A percentile compares a stretch with the other conserved stretches of the same genome.
These are phyloP conservation scores for Diachasmimorpha longicaudata DNA, from an alignment of 1,140 invertebrate genomes.

Conservation along the genomic window DNA sequence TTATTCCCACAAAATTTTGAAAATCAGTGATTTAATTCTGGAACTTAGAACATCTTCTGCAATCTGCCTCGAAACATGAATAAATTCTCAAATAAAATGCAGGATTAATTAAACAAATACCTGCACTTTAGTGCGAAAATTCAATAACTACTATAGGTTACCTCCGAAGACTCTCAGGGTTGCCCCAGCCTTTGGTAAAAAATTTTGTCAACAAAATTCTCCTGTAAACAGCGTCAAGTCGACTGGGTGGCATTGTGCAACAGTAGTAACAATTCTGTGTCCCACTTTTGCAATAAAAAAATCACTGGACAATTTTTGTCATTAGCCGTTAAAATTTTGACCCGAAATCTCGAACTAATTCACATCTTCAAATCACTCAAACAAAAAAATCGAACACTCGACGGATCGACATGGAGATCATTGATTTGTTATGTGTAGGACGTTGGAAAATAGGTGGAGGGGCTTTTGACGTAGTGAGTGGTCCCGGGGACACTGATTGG, in stretches of 20 bases:
- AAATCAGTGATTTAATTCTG: background rate
- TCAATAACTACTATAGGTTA: slow-evolving; percentile 52
- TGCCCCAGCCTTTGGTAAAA: slow-evolving; percentile 97
- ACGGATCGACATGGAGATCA: background rate
- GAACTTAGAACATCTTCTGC: no score
- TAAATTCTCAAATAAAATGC: background rate
- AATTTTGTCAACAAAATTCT: slow-evolving; percentile 90
- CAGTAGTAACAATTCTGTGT: background rate
- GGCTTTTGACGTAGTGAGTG: background rate
- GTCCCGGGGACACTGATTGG: no score
- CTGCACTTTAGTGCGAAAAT: no score
- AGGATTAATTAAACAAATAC: background rate
- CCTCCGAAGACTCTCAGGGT: slow-evolving; percentile 89
- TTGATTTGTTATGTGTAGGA: background rate
- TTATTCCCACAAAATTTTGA: no score
- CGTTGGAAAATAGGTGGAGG: background rate
- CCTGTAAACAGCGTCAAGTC: slow-evolving; percentile 87
- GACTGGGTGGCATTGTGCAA: slow-evolving; percentile 72
- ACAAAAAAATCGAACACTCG: background rate
- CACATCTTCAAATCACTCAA: background rate
- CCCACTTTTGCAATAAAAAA: background rate
- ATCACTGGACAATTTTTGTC: background rate
- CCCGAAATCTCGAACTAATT: background rate
- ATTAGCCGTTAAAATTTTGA: background rate
- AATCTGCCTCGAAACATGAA: background rate